Evolutionary conservation across 2,888 invertebrate species (phyloP), one percentile per base, ranked within the genome.

Genomic region (Ectobius pallidus): DNA sequence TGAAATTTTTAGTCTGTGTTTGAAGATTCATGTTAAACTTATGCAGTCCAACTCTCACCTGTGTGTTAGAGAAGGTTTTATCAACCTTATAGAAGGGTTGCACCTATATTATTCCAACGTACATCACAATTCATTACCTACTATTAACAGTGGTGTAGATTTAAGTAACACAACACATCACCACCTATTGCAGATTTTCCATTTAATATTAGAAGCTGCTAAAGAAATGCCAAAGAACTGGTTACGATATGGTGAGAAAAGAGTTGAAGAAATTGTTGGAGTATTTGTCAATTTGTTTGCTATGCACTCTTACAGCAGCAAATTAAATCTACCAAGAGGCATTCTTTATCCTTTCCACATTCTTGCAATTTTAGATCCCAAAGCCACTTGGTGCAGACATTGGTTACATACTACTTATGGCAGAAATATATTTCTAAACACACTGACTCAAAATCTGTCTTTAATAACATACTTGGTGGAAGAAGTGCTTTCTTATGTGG

Each of bases 1-100:
- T 16, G 70, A 74, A 30, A 65, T 74, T 67, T 75, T 73, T 65
- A 42, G 20, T 22, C 44, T 70, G 2, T 68, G 72, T 49, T 68
- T 75, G 34, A 69, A 70, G 32, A 67, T 74, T 44, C 73, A 73
- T 74, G 73, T 68, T 16, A 75, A 72, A 72, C 63, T 75, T 30
- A 20, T 71, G 11, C 69, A 67, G 18, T 74, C 73, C 18, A 3
- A 49, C 3, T 58, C 69, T 18, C 52, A 69, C 7, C 30, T 44
- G 42, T 58, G 49, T 18, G 72, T 75, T 11, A 74, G 67, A 61
- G 72, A 72, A 70, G 75, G 75, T 16, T 70, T 73, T 67, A 30
- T 61, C 3, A 75, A 70, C 62, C 70, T 75, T 44, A 27, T 72
- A 44, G 46, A 49, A 39, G 73, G 73, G 1, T 58, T 71, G 18